These are phyloP conservation scores for Chionoecetes opilio DNA, from an alignment of 1,140 invertebrate genomes.

Conservation along the genomic window DNA sequence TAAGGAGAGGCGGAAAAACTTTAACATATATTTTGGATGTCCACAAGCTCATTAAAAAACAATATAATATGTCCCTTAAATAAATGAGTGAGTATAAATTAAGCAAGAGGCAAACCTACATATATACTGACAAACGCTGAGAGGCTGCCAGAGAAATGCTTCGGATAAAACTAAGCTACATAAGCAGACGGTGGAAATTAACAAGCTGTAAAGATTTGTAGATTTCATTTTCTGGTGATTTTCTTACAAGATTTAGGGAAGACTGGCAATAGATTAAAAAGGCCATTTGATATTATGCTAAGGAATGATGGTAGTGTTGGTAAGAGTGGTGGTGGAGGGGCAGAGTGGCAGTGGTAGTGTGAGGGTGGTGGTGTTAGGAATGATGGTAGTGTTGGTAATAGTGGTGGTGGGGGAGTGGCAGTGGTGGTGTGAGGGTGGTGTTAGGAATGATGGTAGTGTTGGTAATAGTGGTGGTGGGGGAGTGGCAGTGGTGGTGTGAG, in stretches of 20 bases:
- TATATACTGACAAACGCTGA: not conserved
- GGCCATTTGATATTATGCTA: not conserved
- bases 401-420: not conserved
- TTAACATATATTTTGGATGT: not conserved
- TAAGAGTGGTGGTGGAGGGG: too few species aligned
- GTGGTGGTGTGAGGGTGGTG: too few species aligned
- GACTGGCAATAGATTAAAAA: not conserved
- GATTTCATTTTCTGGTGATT: not conserved
- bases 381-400: not conserved
- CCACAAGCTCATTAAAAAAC: not conserved
- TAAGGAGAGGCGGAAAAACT: too few species aligned
- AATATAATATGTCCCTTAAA: not conserved
- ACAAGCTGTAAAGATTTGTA: not conserved
- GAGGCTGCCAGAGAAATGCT: too few species aligned
- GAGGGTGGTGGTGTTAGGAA: too few species aligned
- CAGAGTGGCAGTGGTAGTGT: not conserved
- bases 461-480: not conserved
- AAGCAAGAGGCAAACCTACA: not conserved
- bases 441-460: not conserved
- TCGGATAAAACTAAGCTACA: not conserved
- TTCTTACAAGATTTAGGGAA: not conserved
- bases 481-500: not conserved
- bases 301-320: not conserved
- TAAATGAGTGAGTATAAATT: not conserved
- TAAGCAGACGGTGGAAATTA: not conserved